Conservation (phyloP, 1,140 invertebrate species). For the Conus betulinus region DNA sequence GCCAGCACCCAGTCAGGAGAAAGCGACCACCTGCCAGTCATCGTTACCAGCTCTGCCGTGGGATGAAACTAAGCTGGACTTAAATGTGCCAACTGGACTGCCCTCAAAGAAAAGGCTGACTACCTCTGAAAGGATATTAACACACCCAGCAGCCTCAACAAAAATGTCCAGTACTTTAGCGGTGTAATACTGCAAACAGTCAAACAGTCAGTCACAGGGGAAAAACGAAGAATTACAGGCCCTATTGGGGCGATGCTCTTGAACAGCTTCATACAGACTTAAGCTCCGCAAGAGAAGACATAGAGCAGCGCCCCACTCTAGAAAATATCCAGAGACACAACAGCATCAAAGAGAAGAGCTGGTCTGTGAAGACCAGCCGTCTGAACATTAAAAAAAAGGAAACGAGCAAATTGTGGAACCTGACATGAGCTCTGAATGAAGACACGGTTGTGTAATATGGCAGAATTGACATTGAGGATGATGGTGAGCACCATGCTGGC, state of each 20-base stretch:
- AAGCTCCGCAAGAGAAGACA: too few relatives aligned
- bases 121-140: background rate
- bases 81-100: background rate
- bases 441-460: too few relatives aligned
- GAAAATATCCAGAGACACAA: too few relatives aligned
- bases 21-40: background rate
- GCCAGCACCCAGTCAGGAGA: too few relatives aligned
- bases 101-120: background rate
- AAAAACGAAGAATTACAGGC: background rate
- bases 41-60: background rate
- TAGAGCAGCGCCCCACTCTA: too few relatives aligned
- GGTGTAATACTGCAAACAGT: background rate
- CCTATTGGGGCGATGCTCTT: background rate
- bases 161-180: background rate
- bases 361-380: background rate
- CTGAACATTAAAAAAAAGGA: slow-evolving; percentile 2
- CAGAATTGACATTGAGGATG: background rate
- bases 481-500: too few relatives aligned
- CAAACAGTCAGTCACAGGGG: background rate
- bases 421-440: too few relatives aligned
- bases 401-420: slow-evolving; percentile 7
- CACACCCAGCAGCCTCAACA: background rate
- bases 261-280: background rate
- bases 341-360: too few relatives aligned
- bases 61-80: background rate